A percentile compares a stretch with the other conserved stretches of the same genome.
phyloP scores from a whole-genome alignment of 2,888 invertebrate species.

The Sesamia inferens region DNA sequence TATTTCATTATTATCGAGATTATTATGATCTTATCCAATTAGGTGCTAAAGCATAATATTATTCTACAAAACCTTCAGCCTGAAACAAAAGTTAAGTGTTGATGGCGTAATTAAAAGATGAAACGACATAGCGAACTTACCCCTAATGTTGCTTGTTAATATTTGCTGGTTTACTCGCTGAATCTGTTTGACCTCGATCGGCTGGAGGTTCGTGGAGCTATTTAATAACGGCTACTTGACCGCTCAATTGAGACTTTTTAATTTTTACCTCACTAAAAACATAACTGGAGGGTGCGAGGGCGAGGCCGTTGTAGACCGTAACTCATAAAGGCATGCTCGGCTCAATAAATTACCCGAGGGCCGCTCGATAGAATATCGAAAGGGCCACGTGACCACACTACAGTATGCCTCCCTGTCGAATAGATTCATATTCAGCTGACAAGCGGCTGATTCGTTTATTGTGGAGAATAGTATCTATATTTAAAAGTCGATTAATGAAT shows the following conservation, averaged over 20 bases:
- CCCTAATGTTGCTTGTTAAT: background rate
- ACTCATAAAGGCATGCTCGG: slow-evolving; percentile 71
- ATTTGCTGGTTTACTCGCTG: background rate
- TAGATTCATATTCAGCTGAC: slow-evolving; percentile 38
- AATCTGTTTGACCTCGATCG: background rate
- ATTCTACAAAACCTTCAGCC: slow-evolving; percentile 24
- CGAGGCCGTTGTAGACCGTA: slow-evolving; percentile 64
- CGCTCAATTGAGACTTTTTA: slow-evolving; percentile 60
- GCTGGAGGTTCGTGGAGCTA: slow-evolving; percentile 11
- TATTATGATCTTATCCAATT: slow-evolving; percentile 46
- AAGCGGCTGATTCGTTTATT: slow-evolving; percentile 38
- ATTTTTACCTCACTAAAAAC: slow-evolving; percentile 60
- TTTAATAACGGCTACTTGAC: slow-evolving; percentile 46
- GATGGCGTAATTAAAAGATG: slow-evolving; percentile 26
- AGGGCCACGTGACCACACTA: slow-evolving; percentile 71
- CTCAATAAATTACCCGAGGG: slow-evolving; percentile 73
- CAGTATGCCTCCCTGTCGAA: slow-evolving; percentile 19
- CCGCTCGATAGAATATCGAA: slow-evolving; percentile 76
- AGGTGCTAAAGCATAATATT: slow-evolving; percentile 30
- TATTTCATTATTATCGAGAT: slow-evolving; percentile 29
- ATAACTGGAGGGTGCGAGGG: slow-evolving; percentile 59
- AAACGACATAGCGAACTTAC: background rate
- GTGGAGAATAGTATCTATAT: slow-evolving; percentile 3
- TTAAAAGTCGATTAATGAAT: slow-evolving; percentile 6
- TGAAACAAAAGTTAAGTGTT: slow-evolving; percentile 28